phyloP scores from a whole-genome alignment of 2,113 vertebrate species.

The Embiotoca jacksoni region DNA sequence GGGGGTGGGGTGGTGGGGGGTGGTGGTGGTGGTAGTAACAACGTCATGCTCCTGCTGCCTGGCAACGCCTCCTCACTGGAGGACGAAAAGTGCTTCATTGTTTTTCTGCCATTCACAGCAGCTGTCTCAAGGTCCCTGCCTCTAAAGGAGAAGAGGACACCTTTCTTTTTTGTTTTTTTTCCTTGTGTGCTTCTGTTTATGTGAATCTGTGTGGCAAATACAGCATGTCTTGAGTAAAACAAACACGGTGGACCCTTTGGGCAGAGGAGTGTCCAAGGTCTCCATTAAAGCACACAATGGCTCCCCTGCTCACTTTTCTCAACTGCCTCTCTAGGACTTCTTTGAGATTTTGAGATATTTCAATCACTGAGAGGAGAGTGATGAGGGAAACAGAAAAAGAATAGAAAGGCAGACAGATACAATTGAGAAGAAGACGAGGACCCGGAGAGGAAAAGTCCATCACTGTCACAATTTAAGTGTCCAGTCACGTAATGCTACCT shows the following conservation, averaged over 20 bases:
- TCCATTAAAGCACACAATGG: constrained; percentile 8
- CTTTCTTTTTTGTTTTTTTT: constrained; percentile 13
- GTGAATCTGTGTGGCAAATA: constrained; percentile 11
- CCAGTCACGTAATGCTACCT: constrained; percentile 45
- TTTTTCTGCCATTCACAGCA: constrained; percentile 75
- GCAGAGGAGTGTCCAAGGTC: constrained; percentile 28
- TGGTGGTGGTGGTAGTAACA: constrained; percentile 17
- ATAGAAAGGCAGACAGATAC: constrained; percentile 1
- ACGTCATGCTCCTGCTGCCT: constrained; percentile 74
- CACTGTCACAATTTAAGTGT: constrained; percentile 40
- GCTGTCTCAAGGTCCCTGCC: constrained; percentile 75
- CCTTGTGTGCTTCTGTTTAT: constrained; percentile 6
- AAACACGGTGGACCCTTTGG: constrained; percentile 38
- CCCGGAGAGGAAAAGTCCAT: neutral
- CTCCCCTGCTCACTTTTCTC: constrained; percentile 22
- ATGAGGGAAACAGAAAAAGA: neutral
- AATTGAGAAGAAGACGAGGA: neutral
- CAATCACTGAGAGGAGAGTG: neutral
- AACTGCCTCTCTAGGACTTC: neutral
- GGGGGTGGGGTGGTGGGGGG: constrained; percentile 10
- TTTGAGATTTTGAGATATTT: constrained; percentile 11
- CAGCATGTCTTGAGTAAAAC: constrained; percentile 17
- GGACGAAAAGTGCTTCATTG: constrained; percentile 73
- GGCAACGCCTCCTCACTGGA: constrained; percentile 78
- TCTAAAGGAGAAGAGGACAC: constrained; percentile 47